Percentiles rank a stretch among this genome's conserved stretches.
Conservation (phyloP, 2,888 invertebrate species). For the Steinernema scapterisci region DNA sequence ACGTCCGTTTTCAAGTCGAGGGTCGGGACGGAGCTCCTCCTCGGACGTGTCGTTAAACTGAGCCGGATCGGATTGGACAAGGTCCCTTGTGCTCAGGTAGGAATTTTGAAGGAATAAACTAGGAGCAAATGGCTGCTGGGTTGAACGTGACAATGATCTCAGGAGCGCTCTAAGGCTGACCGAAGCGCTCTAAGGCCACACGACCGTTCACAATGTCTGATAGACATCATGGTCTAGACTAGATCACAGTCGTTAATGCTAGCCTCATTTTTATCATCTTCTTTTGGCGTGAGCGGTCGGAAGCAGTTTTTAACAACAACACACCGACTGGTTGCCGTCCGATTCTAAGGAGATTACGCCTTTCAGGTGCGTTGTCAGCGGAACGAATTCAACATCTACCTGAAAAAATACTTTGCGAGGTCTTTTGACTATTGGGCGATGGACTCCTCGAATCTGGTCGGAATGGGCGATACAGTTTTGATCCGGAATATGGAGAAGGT, state of each 20-base stretch:
- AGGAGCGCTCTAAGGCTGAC: too few relatives aligned
- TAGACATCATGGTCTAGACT: too few relatives aligned
- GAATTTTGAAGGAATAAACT: too few relatives aligned
- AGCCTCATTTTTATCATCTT: too few relatives aligned
- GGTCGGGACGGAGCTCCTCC: constrained; percentile 53
- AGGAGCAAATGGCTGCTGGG: too few relatives aligned
- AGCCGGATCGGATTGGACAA: constrained; percentile 59
- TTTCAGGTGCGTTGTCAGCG: constrained; percentile 56
- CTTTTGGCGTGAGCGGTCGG: too few relatives aligned
- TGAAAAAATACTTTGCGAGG: constrained; percentile 61
- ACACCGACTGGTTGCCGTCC: too few relatives aligned
- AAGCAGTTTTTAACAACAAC: too few relatives aligned
- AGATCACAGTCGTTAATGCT: too few relatives aligned
- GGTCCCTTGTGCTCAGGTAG: constrained; percentile 57
- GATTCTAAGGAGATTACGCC: neutral
- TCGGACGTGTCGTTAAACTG: constrained; percentile 59
- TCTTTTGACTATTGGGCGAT: constrained; percentile 63
- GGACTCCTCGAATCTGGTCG: constrained; percentile 44
- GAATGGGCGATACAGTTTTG: constrained; percentile 59
- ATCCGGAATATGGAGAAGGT: constrained; percentile 53
- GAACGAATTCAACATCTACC: constrained; percentile 62
- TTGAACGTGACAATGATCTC: too few relatives aligned
- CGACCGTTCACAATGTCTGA: too few relatives aligned
- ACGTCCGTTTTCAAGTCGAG: constrained; percentile 49
- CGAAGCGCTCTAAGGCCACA: too few relatives aligned